phyloP scores from a whole-genome alignment of 2,113 vertebrate species.

The Colius striatus region DNA sequence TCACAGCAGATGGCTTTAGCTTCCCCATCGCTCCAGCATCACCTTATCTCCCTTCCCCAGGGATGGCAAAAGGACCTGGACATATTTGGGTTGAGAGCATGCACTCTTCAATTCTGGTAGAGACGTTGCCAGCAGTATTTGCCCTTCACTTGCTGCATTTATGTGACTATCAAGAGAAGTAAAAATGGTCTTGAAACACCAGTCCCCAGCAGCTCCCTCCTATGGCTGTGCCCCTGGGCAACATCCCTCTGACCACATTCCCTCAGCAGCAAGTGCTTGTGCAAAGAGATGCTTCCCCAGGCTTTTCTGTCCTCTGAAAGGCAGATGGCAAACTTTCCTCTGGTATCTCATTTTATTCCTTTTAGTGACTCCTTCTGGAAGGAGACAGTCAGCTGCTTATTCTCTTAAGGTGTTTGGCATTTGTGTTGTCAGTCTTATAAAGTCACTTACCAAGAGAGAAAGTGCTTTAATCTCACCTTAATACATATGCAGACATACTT shows the following conservation, averaged over 20 bases:
- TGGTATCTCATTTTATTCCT: too few species aligned
- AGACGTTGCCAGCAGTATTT: not conserved
- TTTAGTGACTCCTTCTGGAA: not conserved
- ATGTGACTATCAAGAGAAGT: not conserved
- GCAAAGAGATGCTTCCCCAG: too few species aligned
- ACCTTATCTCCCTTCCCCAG: not conserved
- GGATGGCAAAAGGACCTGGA: not conserved
- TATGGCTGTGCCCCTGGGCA: too few species aligned
- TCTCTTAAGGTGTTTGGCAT: not conserved
- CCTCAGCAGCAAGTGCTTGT: too few species aligned
- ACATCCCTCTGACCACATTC: too few species aligned
- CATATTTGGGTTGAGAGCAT: not conserved
- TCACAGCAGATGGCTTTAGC: not conserved
- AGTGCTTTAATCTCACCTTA: not conserved
- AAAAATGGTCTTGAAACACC: too few species aligned
- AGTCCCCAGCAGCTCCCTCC: too few species aligned
- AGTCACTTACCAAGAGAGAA: not conserved
- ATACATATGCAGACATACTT: not conserved
- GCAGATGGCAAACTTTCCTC: too few species aligned
- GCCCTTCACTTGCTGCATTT: not conserved
- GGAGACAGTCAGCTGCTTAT: not conserved
- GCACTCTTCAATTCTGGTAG: not conserved
- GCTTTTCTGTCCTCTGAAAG: too few species aligned
- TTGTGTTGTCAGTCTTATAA: not conserved
- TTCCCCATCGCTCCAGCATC: rapidly evolving